Evolutionary conservation across 1,140 invertebrate species (phyloP).

Genomic region (Leucophenga varia): DNA sequence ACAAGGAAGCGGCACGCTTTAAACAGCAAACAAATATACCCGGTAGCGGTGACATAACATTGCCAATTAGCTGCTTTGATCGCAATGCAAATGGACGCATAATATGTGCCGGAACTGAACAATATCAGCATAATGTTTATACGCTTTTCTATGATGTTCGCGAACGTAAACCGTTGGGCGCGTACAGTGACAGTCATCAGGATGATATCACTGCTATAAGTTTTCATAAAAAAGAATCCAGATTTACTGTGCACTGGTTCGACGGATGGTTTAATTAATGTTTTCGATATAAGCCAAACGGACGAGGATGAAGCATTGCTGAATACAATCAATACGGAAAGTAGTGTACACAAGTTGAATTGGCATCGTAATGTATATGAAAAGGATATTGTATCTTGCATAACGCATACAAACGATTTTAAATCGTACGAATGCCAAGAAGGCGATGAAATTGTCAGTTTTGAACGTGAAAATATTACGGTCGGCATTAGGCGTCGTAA

Average conservation of each 20-base stretch:
- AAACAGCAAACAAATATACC: conserved; percentile 51
- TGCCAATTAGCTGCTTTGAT: conserved; percentile 70
- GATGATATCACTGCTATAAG: conserved; percentile 80
- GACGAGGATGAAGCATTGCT: conserved; percentile 80
- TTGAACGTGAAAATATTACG: conserved; percentile 61
- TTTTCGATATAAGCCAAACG: conserved; percentile 75
- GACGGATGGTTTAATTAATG: conserved; percentile 82
- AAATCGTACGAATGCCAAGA: conserved; percentile 71
- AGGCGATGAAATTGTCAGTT: conserved; percentile 61
- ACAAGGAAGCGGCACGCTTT: conserved; percentile 29
- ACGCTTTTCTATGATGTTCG: conserved; percentile 83
- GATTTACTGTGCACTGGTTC: conserved; percentile 74
- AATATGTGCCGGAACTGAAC: conserved; percentile 75
- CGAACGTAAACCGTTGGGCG: conserved; percentile 69
- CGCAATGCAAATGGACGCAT: conserved; percentile 71
- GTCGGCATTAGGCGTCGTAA: conserved; percentile 60
- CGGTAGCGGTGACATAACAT: conserved; percentile 41
- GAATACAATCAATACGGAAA: conserved; percentile 80
- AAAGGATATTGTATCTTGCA: conserved; percentile 62
- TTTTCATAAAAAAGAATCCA: conserved; percentile 74
- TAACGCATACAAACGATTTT: conserved; percentile 71
- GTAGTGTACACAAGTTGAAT: conserved; percentile 69
- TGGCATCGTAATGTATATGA: conserved; percentile 60
- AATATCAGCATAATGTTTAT: conserved; percentile 70
- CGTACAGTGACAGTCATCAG: conserved; percentile 82